Conservation (phyloP, 1,140 invertebrate species). For the Anastatus disparis region DNA sequence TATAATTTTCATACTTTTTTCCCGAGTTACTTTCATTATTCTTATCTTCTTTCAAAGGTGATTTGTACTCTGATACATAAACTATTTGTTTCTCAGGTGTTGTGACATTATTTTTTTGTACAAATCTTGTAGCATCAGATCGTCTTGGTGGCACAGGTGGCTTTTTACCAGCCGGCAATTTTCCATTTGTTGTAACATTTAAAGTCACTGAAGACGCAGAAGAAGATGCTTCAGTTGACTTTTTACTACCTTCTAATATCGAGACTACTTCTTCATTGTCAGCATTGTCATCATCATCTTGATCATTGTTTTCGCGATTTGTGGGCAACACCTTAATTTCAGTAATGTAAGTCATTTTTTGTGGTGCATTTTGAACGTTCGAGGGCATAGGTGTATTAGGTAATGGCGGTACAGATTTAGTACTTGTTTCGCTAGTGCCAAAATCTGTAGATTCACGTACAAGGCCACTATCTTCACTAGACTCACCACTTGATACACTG, state of each 20-base stretch:
- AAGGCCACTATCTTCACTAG: constrained; percentile 59
- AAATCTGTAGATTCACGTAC: constrained; percentile 48
- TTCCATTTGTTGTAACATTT: constrained; percentile 59
- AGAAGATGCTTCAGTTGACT: constrained; percentile 33
- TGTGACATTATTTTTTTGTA: constrained; percentile 28
- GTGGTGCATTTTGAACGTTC: constrained; percentile 44
- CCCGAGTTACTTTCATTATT: not conserved
- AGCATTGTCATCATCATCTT: constrained; percentile 34
- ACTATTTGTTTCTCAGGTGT: constrained; percentile 58
- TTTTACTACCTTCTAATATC: constrained; percentile 44
- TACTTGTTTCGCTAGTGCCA: no score
- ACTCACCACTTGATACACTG: constrained; percentile 60
- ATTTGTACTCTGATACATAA: constrained; percentile 62
- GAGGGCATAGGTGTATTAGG: constrained; percentile 58
- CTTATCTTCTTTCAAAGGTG: constrained; percentile 37
- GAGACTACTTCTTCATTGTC: constrained; percentile 49
- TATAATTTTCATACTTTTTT: constrained; percentile 57
- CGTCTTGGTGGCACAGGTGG: constrained; percentile 62
- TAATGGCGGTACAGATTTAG: no score
- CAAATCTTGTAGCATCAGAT: constrained; percentile 53
- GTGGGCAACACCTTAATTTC: constrained; percentile 65
- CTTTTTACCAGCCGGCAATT: constrained; percentile 55
- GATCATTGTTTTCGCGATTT: not conserved
- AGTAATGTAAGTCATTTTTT: constrained; percentile 66
- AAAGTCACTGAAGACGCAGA: constrained; percentile 11